These are phyloP conservation scores for Cheiracanthium punctorium DNA, from an alignment of 2,888 invertebrate species.

Conservation along the genomic window DNA sequence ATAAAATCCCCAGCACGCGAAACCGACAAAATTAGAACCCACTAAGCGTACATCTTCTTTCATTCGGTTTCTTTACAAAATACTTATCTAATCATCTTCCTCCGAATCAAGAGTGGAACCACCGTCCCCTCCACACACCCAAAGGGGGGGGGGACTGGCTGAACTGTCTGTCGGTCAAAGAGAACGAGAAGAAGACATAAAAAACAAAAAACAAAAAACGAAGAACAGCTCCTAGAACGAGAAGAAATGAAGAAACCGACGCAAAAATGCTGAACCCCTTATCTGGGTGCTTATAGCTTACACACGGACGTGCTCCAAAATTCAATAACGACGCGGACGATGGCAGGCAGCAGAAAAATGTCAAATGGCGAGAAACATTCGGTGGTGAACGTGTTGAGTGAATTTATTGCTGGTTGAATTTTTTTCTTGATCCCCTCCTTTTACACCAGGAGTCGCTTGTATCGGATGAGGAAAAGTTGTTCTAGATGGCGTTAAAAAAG, in stretches of 20 bases:
- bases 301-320: constrained; percentile 6
- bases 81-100: constrained; percentile 2
- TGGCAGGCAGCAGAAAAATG: constrained; percentile 11
- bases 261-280: background rate
- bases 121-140: background rate
- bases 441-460: too few relatives aligned
- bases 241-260: background rate
- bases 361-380: background rate
- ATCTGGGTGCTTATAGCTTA: constrained; percentile 12
- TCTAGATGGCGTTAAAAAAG: too few relatives aligned
- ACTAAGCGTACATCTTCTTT: background rate
- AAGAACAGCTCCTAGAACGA: background rate
- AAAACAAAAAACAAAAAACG: too few relatives aligned
- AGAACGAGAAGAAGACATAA: background rate
- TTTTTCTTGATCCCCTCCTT: background rate
- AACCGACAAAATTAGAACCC: background rate
- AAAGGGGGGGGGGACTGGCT: background rate
- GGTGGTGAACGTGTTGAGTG: background rate
- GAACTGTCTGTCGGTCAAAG: background rate
- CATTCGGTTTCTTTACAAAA: background rate
- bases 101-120: background rate
- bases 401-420: background rate
- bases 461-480: too few relatives aligned
- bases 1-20: background rate
- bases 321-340: constrained; percentile 1